Base-by-base conservation (phyloP, 2,797 vertebrate species). In the Rhodeus uyekii region DNA sequence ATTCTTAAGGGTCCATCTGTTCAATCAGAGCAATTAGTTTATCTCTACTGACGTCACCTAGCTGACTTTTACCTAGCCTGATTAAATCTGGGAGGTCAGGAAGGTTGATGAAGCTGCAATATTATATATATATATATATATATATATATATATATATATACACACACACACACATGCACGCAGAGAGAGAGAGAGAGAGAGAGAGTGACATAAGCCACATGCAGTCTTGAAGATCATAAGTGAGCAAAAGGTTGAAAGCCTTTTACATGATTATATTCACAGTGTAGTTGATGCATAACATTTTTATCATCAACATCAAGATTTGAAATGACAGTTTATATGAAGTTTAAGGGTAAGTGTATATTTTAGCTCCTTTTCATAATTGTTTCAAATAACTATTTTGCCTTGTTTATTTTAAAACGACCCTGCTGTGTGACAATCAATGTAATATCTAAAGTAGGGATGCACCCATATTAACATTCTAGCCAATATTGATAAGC, bases 1-100 rank as follows among this genome's bases (percentile, higher is more conserved):
- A 36, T 42, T 81, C 48, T 79, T 81, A 76, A 83, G 81, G 18
- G 27, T 65, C 81, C 84, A 83, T 87, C 81, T 87, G 86, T 83
- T 83, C 63, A 61, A 27, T 64, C 68, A 27, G 42, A 38, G 60
- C 83, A 65, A 82, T 85, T 85, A 48, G 77, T 80, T 77, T 75
- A 75, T 71, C 6, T 85, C 76, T 64, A 58, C 42, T 74, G 81
- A 67, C 19, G 5, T 84, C 50, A 75, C 44, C 71, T 80, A 36
- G 46, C 13, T 48, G 39, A 72, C 29, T 36, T 29, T 73, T 50
- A 76, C 60, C 72, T 72, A 39, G 19, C 42, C 60, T 76, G 75
- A 85, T 78, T 67, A 27, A 14, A 83, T 80, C 53, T 78, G 60
- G 36, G 60, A 85, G 83, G 80, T 81, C 83, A 72, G 38, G 64